Evolutionary conservation across 2,797 vertebrate species (phyloP).

Genomic region (Astyanax mexicanus): DNA sequence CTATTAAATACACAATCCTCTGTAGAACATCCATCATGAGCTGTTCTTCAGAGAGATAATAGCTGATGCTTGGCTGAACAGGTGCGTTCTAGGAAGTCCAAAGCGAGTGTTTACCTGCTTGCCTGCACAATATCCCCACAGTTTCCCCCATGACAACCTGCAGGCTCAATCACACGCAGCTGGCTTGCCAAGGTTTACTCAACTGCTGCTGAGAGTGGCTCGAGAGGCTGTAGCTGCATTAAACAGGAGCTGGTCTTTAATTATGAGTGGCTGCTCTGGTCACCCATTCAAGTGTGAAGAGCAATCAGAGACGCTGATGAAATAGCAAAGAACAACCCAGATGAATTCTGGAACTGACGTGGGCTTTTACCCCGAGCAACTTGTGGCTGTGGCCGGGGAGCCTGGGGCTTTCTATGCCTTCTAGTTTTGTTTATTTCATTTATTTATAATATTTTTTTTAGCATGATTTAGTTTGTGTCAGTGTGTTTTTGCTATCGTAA

Average conservation of each 20-base stretch:
- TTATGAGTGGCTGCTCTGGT: slow-evolving; percentile 50
- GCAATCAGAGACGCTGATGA: slow-evolving; percentile 31
- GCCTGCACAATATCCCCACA: slow-evolving; percentile 15
- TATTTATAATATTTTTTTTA: too few relatives aligned
- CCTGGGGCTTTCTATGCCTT: neutral
- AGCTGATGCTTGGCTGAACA: slow-evolving; percentile 41
- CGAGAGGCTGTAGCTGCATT: slow-evolving; percentile 44
- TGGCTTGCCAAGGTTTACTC: slow-evolving; percentile 46
- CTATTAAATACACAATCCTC: slow-evolving; percentile 13
- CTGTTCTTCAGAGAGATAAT: slow-evolving; percentile 37
- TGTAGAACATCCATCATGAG: slow-evolving; percentile 31
- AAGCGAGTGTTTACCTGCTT: slow-evolving; percentile 31
- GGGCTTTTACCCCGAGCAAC: neutral
- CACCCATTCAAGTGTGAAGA: slow-evolving; percentile 49
- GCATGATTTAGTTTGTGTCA: too few relatives aligned
- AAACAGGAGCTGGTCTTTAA: slow-evolving; percentile 50
- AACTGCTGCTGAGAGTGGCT: slow-evolving; percentile 38
- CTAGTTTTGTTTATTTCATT: too few relatives aligned
- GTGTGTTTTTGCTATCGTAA: too few relatives aligned
- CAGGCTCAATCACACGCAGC: slow-evolving; percentile 33
- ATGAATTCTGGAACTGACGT: neutral
- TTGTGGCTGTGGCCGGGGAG: neutral
- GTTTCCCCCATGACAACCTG: slow-evolving; percentile 21
- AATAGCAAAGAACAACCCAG: slow-evolving; percentile 3
- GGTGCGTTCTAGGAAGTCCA: slow-evolving; percentile 37